Conservation (phyloP, 2,113 vertebrate genomes). For the Casuarius casuarius region DNA sequence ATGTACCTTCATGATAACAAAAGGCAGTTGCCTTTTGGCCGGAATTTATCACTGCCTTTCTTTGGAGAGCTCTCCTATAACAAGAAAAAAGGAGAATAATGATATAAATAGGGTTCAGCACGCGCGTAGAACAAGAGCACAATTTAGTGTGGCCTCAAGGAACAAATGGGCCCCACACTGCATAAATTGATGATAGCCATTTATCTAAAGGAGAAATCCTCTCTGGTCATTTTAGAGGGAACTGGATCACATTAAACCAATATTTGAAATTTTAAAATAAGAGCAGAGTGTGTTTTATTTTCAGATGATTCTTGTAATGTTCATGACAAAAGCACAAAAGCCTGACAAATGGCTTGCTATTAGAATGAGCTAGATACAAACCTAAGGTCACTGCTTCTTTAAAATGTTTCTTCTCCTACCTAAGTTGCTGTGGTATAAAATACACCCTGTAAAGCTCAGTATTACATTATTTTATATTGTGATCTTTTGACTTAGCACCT, state of each 20-base stretch:
- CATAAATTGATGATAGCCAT: neutral
- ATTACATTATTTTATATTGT: neutral
- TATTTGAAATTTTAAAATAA: neutral
- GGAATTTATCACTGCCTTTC: conserved; percentile 15
- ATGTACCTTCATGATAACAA: neutral
- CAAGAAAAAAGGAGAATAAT: neutral
- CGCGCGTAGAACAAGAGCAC: neutral
- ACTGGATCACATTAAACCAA: neutral
- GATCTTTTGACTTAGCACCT: neutral
- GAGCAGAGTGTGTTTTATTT: neutral
- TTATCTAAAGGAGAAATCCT: conserved; percentile 35
- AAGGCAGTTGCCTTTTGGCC: neutral
- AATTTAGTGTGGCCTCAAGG: conserved; percentile 7
- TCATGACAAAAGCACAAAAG: conserved; percentile 8
- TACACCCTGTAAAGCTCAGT: neutral
- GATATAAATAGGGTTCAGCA: neutral
- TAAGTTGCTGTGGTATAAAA: neutral
- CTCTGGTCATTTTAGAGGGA: neutral
- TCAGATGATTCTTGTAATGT: neutral
- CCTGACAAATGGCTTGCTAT: conserved; percentile 7
- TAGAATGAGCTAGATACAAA: conserved; percentile 27
- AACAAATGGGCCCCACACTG: neutral
- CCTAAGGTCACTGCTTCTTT: neutral
- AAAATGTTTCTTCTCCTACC: neutral
- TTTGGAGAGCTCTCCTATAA: neutral